These are phyloP conservation scores for Tuta absoluta DNA, from an alignment of 2,888 invertebrate species.

Conservation along the genomic window DNA sequence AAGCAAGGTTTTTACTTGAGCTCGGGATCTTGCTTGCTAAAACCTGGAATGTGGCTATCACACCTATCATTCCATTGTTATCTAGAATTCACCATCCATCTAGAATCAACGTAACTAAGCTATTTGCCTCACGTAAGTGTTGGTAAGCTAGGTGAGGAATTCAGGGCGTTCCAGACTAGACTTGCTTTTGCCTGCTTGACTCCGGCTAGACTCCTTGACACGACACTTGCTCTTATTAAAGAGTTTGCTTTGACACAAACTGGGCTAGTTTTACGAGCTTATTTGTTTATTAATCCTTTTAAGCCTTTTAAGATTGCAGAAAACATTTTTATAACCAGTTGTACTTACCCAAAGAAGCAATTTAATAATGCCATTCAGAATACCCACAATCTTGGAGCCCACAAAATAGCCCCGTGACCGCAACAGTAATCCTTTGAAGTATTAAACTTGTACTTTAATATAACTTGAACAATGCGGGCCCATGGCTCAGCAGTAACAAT, in stretches of 20 bases:
- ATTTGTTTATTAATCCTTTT: neutral
- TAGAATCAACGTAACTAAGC: neutral
- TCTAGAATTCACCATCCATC: too few species aligned
- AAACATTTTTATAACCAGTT: neutral
- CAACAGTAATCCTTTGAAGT: conserved; percentile 72
- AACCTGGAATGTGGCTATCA: too few species aligned
- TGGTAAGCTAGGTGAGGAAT: neutral
- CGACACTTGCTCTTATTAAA: conserved; percentile 4
- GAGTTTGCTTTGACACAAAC: neutral
- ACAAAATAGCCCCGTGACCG: conserved; percentile 59
- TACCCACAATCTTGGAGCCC: conserved; percentile 44
- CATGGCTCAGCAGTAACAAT: conserved; percentile 69
- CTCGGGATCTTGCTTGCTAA: too few species aligned
- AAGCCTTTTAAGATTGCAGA: neutral
- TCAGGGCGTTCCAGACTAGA: neutral
- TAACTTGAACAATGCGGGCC: conserved; percentile 74
- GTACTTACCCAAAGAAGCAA: neutral
- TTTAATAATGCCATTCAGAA: neutral
- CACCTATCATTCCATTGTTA: too few species aligned
- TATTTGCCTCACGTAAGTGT: neutral
- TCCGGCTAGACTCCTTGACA: conserved; percentile 1
- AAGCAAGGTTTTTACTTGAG: too few species aligned
- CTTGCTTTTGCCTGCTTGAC: neutral
- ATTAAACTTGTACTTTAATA: conserved; percentile 74
- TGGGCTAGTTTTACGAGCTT: neutral